These are phyloP conservation scores for Cantharis flavilabris DNA, from an alignment of 2,888 invertebrate species.

Conservation along the genomic window DNA sequence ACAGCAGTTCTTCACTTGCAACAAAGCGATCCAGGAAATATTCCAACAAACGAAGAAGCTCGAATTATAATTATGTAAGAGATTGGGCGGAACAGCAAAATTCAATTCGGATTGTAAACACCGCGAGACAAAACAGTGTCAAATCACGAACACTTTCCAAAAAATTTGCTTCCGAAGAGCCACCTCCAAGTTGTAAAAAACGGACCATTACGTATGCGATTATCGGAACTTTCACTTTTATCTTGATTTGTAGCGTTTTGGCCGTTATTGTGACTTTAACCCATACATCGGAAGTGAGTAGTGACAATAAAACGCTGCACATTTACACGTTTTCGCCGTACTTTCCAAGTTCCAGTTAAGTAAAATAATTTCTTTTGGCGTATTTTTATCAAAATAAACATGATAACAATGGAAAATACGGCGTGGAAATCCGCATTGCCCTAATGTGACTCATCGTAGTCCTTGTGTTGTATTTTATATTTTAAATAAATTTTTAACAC, in stretches of 20 bases:
- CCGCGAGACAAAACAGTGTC: conserved; percentile 16
- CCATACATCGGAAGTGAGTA: conserved; percentile 41
- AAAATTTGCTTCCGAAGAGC: conserved; percentile 33
- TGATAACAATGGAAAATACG: not conserved
- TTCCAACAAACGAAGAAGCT: not conserved
- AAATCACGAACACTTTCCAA: conserved; percentile 7
- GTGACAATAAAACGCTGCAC: conserved; percentile 39
- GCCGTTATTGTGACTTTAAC: conserved; percentile 79
- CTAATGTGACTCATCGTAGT: not conserved
- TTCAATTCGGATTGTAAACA: conserved; percentile 10
- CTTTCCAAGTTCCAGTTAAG: not conserved
- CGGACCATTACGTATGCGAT: conserved; percentile 73
- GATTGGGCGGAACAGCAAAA: conserved; percentile 42
- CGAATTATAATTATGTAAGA: conserved; percentile 4
- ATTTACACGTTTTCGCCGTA: conserved; percentile 48
- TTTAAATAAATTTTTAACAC: not conserved
- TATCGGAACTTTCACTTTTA: conserved; percentile 72
- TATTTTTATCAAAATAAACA: not conserved
- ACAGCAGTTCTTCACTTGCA: not conserved
- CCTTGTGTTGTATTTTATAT: not conserved
- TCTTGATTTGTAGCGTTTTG: conserved; percentile 73
- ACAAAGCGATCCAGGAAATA: not conserved
- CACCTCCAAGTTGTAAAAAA: conserved; percentile 68
- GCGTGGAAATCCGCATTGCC: not conserved
- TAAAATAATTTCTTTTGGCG: not conserved